Evolutionary conservation across 2,113 vertebrate genomes (phyloP).

Genomic region (Tetrax tetrax): DNA sequence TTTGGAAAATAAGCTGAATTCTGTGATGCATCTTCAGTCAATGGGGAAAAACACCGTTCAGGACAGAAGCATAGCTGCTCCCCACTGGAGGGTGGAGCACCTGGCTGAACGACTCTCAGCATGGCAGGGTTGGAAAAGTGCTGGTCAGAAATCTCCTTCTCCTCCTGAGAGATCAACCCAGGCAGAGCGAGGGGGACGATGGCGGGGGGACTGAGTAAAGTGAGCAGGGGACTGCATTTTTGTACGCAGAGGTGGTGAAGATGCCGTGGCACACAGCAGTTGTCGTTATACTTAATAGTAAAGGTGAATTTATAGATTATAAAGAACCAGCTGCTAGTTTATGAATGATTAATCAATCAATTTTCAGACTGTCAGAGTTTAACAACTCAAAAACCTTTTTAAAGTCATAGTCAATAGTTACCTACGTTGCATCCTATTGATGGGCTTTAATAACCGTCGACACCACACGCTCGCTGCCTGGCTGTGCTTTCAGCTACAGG

Average conservation of each 20-base stretch:
- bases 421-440: neutral
- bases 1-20: constrained; percentile 7
- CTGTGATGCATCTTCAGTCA: neutral
- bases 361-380: neutral
- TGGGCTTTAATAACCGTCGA: neutral
- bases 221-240: neutral
- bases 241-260: fast-evolving
- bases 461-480: neutral
- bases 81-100: neutral
- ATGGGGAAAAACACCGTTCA: neutral
- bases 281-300: neutral
- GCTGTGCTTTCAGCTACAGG: neutral
- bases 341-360: neutral
- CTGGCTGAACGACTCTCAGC: neutral
- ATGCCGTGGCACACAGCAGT: fast-evolving
- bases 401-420: neutral
- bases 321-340: neutral
- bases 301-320: neutral
- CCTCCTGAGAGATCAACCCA: neutral
- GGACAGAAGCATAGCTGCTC: neutral
- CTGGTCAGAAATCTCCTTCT: neutral
- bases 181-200: neutral
- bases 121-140: neutral
- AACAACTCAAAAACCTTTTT: neutral
- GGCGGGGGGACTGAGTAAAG: fast-evolving